Evolutionary conservation across 2,888 invertebrate species (phyloP).

Genomic region (Pristionchus maxplancki): DNA sequence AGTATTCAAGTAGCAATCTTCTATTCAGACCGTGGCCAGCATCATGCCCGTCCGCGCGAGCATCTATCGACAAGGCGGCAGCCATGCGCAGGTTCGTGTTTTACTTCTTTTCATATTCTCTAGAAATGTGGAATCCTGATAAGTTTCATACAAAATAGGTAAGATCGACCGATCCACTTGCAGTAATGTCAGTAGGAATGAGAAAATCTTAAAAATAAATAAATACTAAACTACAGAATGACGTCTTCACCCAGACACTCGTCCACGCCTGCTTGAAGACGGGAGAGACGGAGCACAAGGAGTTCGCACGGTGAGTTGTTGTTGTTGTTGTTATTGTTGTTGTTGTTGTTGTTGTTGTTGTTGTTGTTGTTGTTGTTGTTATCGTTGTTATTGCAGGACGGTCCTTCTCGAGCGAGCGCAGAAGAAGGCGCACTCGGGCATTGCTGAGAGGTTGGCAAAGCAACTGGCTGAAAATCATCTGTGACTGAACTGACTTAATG

Average conservation of each 20-base stretch:
- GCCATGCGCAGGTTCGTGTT: slow-evolving; percentile 69
- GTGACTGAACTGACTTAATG: background rate
- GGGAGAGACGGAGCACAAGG: slow-evolving; percentile 60
- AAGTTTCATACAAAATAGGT: no score
- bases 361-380: no score
- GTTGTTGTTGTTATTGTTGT: no score
- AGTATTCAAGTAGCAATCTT: no score
- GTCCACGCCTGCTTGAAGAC: slow-evolving; percentile 67
- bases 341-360: no score
- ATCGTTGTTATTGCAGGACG: background rate
- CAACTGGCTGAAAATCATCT: slow-evolving; percentile 3
- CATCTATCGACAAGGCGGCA: slow-evolving; percentile 71
- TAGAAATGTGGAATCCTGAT: background rate
- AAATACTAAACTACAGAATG: slow-evolving; percentile 57
- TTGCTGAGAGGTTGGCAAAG: slow-evolving; percentile 15
- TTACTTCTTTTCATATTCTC: background rate
- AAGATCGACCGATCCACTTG: background rate
- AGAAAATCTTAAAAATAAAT: background rate
- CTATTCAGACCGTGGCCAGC: slow-evolving; percentile 60
- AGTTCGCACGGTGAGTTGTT: slow-evolving; percentile 57
- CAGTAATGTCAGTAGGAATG: background rate
- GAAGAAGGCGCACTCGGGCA: slow-evolving; percentile 49
- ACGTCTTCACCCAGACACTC: slow-evolving; percentile 72
- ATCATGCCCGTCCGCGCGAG: slow-evolving; percentile 69
- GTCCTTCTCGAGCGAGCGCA: slow-evolving; percentile 29